Base-by-base conservation (phyloP, 1,140 invertebrate species). In the Nautilus pompilius region DNA sequence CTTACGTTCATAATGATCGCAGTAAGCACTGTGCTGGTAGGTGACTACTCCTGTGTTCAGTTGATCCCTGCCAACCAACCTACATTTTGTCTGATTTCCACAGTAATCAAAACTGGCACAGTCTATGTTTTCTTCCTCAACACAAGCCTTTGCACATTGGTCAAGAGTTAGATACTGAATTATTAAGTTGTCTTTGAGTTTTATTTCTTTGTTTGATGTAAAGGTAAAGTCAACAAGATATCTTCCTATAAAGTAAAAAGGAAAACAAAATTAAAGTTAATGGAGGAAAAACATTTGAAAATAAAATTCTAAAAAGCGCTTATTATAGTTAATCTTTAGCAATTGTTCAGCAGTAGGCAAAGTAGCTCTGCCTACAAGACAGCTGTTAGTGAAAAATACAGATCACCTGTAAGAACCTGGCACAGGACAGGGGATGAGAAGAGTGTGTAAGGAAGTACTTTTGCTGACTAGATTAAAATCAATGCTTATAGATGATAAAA, bases 1-100 rank as follows among this genome's bases (percentile, higher is more conserved):
- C 69, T 70, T 68, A 77, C 75, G 65, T 10, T 60, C 63, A 53
- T 77, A 77, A 0, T 74, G 32, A 62, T 72, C 68, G 62, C 75
- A 77, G 48, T 60, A 75, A 2, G 70, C 65, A 48, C 59, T 72
- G n/a, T 62, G 8, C 45, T 75, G 58, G 3, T 66, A 45, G 17
- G 68, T 72, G 4, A 73, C 68, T 51, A 73, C 71, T 3, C 75
- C 75, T 32, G 68, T 58, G 54, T 68, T 68, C 13, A 59, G 58
- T 46, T 72, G 58, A 10, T 65, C 58, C 3, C 56, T 62, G 2
- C 67, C 65, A 10, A 54, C 72, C 8, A 67, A 20, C 29, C 53
- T 46, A 60, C 65, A 67, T 5, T 48, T 30, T 5, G 32, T 63
- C 24, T 48, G 30, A 22, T 63, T 63, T 0, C 53, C 57, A 63